phyloP scores from a whole-genome alignment of 2,888 invertebrate genomes.

The Agrotis puta region DNA sequence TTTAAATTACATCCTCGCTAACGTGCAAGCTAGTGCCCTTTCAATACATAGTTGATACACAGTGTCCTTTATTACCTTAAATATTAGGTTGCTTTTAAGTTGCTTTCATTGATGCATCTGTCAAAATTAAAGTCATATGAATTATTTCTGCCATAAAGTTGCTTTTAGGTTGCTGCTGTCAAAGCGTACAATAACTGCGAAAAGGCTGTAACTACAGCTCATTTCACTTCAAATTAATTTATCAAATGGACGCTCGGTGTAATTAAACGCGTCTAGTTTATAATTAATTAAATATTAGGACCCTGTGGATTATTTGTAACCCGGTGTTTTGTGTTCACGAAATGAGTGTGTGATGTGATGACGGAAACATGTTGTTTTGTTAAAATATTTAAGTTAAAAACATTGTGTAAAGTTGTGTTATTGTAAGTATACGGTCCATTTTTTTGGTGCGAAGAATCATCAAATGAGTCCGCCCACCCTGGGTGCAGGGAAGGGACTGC shows the following conservation, averaged over 20 bases:
- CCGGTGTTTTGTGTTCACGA: constrained; percentile 27
- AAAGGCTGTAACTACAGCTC: constrained; percentile 13
- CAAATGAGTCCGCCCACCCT: too few species aligned
- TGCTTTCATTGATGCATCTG: neutral
- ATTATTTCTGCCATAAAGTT: neutral
- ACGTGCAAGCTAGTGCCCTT: neutral
- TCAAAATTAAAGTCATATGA: neutral
- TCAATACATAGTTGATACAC: neutral
- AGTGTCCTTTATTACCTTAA: neutral
- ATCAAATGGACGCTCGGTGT: constrained; percentile 28
- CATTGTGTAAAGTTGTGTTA: neutral
- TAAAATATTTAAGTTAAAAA: neutral
- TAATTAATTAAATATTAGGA: constrained; percentile 58
- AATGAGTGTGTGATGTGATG: constrained; percentile 9
- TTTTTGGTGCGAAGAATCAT: neutral
- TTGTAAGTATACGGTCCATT: neutral
- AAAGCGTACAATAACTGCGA: neutral
- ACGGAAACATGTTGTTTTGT: neutral
- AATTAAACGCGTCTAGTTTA: constrained; percentile 40
- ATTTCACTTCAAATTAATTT: constrained; percentile 40
- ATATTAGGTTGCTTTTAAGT: neutral
- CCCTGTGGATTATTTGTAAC: constrained; percentile 36
- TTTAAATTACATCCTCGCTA: constrained; percentile 39
- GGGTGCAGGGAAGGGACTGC: too few species aligned
- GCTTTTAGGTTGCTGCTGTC: neutral